phyloP scores from a whole-genome alignment of 2,113 vertebrate genomes.

The Mixornis gularis region DNA sequence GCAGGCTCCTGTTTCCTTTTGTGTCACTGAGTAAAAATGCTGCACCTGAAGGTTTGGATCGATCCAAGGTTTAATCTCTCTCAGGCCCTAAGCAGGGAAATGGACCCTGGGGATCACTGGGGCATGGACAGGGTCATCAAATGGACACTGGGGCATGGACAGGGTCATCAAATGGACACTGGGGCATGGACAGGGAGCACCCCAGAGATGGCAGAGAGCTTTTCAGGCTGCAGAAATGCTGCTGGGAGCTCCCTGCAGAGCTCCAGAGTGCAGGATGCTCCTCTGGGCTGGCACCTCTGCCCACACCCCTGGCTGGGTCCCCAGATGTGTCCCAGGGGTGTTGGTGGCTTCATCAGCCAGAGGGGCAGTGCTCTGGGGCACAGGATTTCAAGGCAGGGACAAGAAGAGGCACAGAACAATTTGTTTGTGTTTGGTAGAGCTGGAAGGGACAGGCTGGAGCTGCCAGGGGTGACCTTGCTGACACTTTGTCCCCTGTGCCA shows the following conservation, averaged over 20 bases:
- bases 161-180: too few species aligned
- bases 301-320: not conserved
- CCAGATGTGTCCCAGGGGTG: not conserved
- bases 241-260: not conserved
- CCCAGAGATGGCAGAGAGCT: not conserved
- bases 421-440: not conserved
- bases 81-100: not conserved
- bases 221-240: not conserved
- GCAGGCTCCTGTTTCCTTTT: not conserved
- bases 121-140: not conserved
- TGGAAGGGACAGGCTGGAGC: not conserved
- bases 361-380: not conserved
- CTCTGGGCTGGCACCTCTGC: not conserved
- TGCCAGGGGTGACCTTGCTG: not conserved
- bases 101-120: not conserved
- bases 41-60: not conserved
- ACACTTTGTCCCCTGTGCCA: not conserved
- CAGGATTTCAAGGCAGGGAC: not conserved
- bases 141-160: too few species aligned
- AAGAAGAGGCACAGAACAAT: not conserved
- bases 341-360: not conserved
- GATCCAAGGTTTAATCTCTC: not conserved
- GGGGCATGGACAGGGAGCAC: not conserved
- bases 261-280: accelerated
- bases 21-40: not conserved